Evolutionary conservation across 2,888 invertebrate genomes (phyloP).

Genomic region (Plutella xylostella): DNA sequence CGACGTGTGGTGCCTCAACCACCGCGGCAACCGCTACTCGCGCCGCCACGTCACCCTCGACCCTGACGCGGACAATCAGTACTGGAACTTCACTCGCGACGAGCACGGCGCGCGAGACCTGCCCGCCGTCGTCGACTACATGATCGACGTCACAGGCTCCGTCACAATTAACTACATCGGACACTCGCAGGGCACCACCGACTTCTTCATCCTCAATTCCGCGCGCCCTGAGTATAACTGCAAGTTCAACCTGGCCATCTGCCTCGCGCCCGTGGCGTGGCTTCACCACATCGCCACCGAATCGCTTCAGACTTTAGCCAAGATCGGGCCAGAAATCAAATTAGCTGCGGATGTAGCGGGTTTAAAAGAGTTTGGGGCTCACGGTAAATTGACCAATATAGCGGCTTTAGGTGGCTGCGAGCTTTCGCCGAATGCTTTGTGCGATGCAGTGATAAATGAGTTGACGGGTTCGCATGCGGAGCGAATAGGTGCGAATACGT

Average conservation of each 20-base stretch:
- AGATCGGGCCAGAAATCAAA: conserved; percentile 48
- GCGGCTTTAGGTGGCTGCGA: conserved; percentile 42
- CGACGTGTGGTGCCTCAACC: conserved; percentile 52
- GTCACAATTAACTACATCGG: conserved; percentile 44
- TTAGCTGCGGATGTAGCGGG: conserved; percentile 45
- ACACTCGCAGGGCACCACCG: conserved; percentile 54
- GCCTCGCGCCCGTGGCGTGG: conserved; percentile 51
- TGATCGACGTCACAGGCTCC: conserved; percentile 30
- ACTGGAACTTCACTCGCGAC: conserved; percentile 54
- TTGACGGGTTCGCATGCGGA: conserved; percentile 68
- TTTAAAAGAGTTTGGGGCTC: too few species aligned
- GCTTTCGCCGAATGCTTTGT: conserved; percentile 41
- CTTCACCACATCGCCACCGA: conserved; percentile 43
- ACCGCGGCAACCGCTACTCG: conserved; percentile 54
- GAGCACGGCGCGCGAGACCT: conserved; percentile 52
- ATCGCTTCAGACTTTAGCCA: too few species aligned
- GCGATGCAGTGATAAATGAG: conserved; percentile 69
- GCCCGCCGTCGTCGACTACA: conserved; percentile 46
- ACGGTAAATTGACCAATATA: conserved; percentile 39
- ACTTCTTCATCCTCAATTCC: conserved; percentile 49
- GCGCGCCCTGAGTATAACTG: conserved; percentile 42
- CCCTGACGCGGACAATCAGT: conserved; percentile 33
- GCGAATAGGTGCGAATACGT: conserved; percentile 79
- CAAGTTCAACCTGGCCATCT: conserved; percentile 44
- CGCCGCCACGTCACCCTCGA: conserved; percentile 34